phyloP scores from a whole-genome alignment of 2,888 invertebrate genomes.

The Acrobeloides nanus region DNA sequence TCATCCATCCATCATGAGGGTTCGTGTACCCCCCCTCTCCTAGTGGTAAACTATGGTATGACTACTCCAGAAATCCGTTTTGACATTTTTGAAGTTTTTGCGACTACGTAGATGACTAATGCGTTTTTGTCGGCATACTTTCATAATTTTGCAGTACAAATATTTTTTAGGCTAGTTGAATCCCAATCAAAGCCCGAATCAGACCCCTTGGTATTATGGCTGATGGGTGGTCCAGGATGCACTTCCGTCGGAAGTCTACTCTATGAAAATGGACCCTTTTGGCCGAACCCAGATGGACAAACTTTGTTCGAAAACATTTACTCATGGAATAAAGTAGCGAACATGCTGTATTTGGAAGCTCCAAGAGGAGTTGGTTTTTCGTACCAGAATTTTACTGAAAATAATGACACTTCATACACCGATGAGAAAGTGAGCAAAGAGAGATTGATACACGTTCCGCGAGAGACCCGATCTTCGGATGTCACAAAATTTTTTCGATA shows the following conservation, averaged over 20 bases:
- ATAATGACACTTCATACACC: slow-evolving; percentile 24
- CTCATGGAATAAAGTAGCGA: slow-evolving; percentile 56
- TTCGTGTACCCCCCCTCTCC: too few relatives aligned
- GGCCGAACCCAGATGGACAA: slow-evolving; percentile 46
- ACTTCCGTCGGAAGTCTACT: slow-evolving; percentile 52
- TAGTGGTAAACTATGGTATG: too few relatives aligned
- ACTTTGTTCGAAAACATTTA: slow-evolving; percentile 51
- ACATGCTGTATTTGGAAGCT: slow-evolving; percentile 58
- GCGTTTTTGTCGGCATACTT: neutral
- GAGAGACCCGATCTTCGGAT: too few relatives aligned
- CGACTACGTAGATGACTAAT: too few relatives aligned
- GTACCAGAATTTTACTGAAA: slow-evolving; percentile 52
- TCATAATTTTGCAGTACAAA: neutral
- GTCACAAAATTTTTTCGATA: too few relatives aligned
- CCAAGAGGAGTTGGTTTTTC: slow-evolving; percentile 60
- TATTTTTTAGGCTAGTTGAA: slow-evolving; percentile 39
- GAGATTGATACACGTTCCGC: too few relatives aligned
- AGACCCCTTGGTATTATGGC: slow-evolving; percentile 56
- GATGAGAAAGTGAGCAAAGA: slow-evolving; percentile 55
- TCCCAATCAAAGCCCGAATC: slow-evolving; percentile 48
- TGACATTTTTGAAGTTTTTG: too few relatives aligned
- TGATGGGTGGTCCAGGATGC: slow-evolving; percentile 57
- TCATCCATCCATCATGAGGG: too few relatives aligned
- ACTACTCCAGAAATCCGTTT: too few relatives aligned
- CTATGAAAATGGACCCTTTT: slow-evolving; percentile 57